These are phyloP conservation scores for Halictus rubicundus DNA, from an alignment of 1,140 invertebrate genomes.

Conservation along the genomic window DNA sequence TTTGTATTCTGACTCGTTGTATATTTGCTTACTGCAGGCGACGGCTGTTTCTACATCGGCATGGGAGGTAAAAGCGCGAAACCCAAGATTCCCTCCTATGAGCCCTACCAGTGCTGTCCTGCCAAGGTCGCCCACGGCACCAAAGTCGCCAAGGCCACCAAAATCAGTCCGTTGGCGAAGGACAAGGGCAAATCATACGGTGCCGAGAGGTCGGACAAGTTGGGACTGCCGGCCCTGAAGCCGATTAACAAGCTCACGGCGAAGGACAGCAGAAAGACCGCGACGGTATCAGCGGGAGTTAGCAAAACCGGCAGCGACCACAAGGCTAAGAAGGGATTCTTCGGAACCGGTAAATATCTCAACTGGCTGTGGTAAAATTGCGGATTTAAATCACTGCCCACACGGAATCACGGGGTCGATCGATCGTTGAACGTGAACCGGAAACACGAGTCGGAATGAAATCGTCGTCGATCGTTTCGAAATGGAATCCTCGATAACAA, in stretches of 20 bases:
- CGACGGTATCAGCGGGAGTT: slow-evolving; percentile 57
- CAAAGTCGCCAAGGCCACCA: slow-evolving; percentile 87
- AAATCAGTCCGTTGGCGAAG: slow-evolving; percentile 81
- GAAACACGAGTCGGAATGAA: not conserved
- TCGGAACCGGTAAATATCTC: slow-evolving; percentile 88
- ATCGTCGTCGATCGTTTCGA: not conserved
- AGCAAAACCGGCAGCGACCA: slow-evolving; percentile 61
- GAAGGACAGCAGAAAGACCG: slow-evolving; percentile 78
- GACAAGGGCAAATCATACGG: slow-evolving; percentile 51
- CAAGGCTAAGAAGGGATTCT: slow-evolving; percentile 90
- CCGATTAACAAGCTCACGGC: slow-evolving; percentile 78
- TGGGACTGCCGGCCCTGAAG: slow-evolving; percentile 70
- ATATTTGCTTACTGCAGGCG: slow-evolving; percentile 87
- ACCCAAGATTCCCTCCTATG: slow-evolving; percentile 88
- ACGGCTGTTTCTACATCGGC: slow-evolving; percentile 97
- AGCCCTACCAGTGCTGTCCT: slow-evolving; percentile 94
- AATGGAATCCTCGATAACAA: not conserved
- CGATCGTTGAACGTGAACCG: not conserved
- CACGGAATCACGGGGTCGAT: not conserved
- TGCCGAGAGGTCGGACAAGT: slow-evolving; percentile 68
- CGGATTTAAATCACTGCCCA: slow-evolving; percentile 60
- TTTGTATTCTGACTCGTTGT: slow-evolving; percentile 77
- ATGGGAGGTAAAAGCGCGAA: slow-evolving; percentile 90
- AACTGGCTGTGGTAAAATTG: slow-evolving; percentile 83
- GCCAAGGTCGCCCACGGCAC: slow-evolving; percentile 87